Base-by-base conservation (phyloP, 2,797 vertebrate genomes). In the Enteromius viviparus region DNA sequence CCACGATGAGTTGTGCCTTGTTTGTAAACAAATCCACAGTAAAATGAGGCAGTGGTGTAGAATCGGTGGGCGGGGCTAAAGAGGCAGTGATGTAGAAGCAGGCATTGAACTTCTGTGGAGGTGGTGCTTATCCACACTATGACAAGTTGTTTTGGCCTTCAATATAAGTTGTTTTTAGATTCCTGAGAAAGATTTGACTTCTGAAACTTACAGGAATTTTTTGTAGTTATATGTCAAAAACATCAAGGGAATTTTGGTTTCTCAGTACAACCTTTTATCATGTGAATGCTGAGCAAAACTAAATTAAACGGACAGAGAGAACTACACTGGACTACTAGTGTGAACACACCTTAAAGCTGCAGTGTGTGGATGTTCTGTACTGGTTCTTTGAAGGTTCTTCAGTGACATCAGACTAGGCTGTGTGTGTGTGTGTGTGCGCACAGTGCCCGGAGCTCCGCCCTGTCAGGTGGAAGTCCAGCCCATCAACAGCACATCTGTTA, bases 391-490 rank as follows among this genome's bases (percentile, higher is more conserved):
- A 58, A 10, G 53, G 21, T 55, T 58, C n/a, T 60, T 1, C 55
- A 29, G 58, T 26, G 11, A 62, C n/a, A 1, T 5, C 8, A 60
- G 55, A 26, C 11, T 60, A 60, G 23, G 23, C 11, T 6, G 6
- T 81, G 23, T 84, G 34, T 78, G 45, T 55, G 47, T 40, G 37
- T 80, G 77, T 84, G 64, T 70, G 72, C 21, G 62, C 19, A 21
- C 88, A 98, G 97, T 99, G 90, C 97, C 98, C 9, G 92, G 96
- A 7, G 97, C 96, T 1, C 96, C 96, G 0, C 97, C 97, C 49
- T 96, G 96, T 55, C 97, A 97, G 85, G 97, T 98, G 88, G 96
- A 97, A 82, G 95, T 97, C 85, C 94, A 95, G 89, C 95, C 94
- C 0, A 92, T 98, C 69, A 98, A 98, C 92, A 96, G 96, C 23